These are phyloP conservation scores for Thaleichthys pacificus DNA, from an alignment of 2,797 vertebrate species.

Conservation along the genomic window DNA sequence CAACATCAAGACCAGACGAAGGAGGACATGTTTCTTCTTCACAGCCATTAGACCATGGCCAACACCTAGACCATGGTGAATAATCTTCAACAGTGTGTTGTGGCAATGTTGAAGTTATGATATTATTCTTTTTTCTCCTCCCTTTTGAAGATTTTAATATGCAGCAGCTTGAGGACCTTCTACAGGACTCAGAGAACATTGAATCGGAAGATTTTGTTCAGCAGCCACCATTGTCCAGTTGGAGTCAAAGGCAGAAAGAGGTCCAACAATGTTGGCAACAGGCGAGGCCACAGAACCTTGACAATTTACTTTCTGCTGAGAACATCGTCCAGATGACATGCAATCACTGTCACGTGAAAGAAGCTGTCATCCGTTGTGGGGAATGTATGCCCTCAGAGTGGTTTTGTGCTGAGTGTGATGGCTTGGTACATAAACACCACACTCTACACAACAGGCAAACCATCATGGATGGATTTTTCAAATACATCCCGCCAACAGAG, in stretches of 20 bases:
- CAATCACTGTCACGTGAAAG: constrained; percentile 9
- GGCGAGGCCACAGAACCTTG: constrained; percentile 5
- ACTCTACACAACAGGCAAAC: constrained; percentile 15
- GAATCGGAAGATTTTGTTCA: neutral
- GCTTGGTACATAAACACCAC: constrained; percentile 13
- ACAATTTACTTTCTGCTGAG: constrained; percentile 14
- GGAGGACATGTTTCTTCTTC: no score
- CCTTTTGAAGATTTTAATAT: no score
- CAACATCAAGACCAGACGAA: no score
- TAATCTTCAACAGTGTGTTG: no score
- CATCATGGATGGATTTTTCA: neutral
- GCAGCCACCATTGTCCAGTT: constrained; percentile 18
- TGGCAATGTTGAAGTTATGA: no score
- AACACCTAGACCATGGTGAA: no score
- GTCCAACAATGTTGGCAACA: neutral
- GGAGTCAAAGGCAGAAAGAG: constrained; percentile 5
- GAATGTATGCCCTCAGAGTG: constrained; percentile 15
- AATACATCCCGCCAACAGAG: no score
- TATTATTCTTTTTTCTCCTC: no score
- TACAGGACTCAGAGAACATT: neutral
- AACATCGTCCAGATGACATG: neutral
- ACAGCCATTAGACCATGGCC: no score
- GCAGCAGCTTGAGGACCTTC: constrained; percentile 2
- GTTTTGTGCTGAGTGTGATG: neutral
- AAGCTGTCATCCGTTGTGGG: constrained; percentile 17